Conservation (phyloP, 1,140 invertebrate species). For the Maconellicoccus hirsutus region DNA sequence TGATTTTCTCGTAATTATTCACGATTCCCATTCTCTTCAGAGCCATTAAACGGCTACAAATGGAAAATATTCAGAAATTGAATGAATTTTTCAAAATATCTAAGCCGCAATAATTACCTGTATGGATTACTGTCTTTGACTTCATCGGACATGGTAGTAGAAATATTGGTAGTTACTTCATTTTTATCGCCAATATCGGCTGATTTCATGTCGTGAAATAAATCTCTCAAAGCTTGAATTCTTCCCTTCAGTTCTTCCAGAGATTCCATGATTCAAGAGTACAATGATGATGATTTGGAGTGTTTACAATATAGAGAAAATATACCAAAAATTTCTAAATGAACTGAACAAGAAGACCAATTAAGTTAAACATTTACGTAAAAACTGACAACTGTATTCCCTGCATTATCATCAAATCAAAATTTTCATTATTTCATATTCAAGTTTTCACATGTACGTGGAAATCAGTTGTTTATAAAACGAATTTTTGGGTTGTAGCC, state of each 20-base stretch:
- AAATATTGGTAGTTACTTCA: slow-evolving; percentile 40
- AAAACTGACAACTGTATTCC: no score
- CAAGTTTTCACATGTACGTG: slow-evolving; percentile 7
- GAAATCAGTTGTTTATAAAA: not conserved
- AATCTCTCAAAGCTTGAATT: not conserved
- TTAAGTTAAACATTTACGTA: not conserved
- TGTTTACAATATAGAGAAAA: not conserved
- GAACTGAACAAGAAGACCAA: not conserved
- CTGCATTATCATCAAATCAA: not conserved
- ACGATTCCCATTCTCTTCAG: slow-evolving; percentile 98
- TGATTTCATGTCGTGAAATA: not conserved
- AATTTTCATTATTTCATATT: not conserved
- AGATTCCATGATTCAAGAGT: not conserved
- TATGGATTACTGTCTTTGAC: slow-evolving; percentile 99
- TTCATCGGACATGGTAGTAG: slow-evolving; percentile 69
- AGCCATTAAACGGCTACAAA: slow-evolving; percentile 88
- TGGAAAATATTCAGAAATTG: slow-evolving; percentile 7
- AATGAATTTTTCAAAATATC: slow-evolving; percentile 8
- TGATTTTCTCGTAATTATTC: slow-evolving; percentile 93
- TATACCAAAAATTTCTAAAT: not conserved
- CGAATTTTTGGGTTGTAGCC: not conserved
- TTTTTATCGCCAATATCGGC: not conserved
- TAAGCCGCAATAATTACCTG: slow-evolving; percentile 58
- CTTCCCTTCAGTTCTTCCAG: not conserved
- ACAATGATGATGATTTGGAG: not conserved